Evolutionary conservation across 2,797 vertebrate species (phyloP).

Genomic region (Ptychobarbus kaznakovi): DNA sequence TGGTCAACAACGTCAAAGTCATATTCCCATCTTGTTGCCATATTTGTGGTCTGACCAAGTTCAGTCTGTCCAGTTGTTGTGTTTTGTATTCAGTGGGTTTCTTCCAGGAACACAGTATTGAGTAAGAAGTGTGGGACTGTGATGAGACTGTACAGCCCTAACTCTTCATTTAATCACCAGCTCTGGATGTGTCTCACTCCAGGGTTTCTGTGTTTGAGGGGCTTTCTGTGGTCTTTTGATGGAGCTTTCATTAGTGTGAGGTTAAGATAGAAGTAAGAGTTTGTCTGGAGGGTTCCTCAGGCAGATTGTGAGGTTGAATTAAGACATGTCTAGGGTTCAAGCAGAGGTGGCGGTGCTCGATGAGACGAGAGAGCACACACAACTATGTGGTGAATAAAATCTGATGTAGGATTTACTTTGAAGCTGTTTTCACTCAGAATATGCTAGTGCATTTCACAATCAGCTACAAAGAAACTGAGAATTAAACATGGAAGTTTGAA

Average conservation of each 20-base stretch:
- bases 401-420: neutral
- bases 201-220: neutral
- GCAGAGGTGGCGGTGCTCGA: neutral
- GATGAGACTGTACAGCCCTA: neutral
- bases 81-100: neutral
- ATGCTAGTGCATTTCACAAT: neutral
- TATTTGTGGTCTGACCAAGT: conserved; percentile 7
- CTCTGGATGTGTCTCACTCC: neutral
- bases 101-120: neutral
- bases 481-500: neutral
- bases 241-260: neutral
- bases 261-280: neutral
- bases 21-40: neutral
- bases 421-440: neutral
- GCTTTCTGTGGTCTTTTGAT: conserved; percentile 1
- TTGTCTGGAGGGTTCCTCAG: neutral
- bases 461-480: neutral
- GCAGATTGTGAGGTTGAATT: neutral
- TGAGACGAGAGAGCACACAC: neutral
- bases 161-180: neutral
- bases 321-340: neutral
- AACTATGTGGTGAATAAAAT: neutral
- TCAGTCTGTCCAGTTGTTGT: neutral
- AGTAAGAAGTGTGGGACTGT: neutral
- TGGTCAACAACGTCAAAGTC: neutral